Evolutionary conservation across 2,888 invertebrate species (phyloP).

Genomic region (Petrolisthes manimaculis): DNA sequence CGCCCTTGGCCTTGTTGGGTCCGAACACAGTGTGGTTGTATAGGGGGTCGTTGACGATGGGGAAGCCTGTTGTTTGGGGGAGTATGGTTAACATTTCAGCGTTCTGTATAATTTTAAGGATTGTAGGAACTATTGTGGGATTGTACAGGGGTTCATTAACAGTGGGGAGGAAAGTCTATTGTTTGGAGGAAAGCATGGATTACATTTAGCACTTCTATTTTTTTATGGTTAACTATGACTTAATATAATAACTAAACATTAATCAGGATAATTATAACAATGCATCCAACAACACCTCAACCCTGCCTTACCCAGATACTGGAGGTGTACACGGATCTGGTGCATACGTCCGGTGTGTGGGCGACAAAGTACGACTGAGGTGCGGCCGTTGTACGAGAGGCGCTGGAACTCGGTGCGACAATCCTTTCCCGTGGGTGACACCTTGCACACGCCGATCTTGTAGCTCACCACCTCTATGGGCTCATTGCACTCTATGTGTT

Average conservation of each 20-base stretch:
- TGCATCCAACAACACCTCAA: not conserved
- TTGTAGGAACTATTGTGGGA: too few species aligned
- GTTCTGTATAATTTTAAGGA: too few species aligned
- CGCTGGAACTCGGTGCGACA: conserved; percentile 92
- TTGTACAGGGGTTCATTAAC: too few species aligned
- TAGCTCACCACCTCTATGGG: conserved; percentile 94
- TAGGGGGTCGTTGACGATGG: conserved; percentile 96
- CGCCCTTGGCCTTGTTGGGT: conserved; percentile 88
- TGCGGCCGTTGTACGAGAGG: conserved; percentile 87
- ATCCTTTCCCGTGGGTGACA: conserved; percentile 91
- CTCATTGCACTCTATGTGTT: conserved; percentile 85
- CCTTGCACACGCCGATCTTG: conserved; percentile 96
- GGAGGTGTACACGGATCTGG: conserved; percentile 97
- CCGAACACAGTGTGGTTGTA: conserved; percentile 98
- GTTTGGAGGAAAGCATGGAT: too few species aligned
- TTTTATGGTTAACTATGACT: too few species aligned
- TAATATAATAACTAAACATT: not conserved
- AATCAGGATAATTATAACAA: conserved; percentile 16
- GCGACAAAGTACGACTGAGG: conserved; percentile 93
- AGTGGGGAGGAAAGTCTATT: too few species aligned
- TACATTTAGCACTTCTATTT: too few species aligned
- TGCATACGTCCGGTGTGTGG: conserved; percentile 98
- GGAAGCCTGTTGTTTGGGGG: conserved; percentile 79
- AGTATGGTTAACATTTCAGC: not conserved
- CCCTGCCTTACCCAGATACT: conserved; percentile 84